Evolutionary conservation across 2,113 vertebrate genomes (phyloP).

Genomic region (Epinephelus moara): DNA sequence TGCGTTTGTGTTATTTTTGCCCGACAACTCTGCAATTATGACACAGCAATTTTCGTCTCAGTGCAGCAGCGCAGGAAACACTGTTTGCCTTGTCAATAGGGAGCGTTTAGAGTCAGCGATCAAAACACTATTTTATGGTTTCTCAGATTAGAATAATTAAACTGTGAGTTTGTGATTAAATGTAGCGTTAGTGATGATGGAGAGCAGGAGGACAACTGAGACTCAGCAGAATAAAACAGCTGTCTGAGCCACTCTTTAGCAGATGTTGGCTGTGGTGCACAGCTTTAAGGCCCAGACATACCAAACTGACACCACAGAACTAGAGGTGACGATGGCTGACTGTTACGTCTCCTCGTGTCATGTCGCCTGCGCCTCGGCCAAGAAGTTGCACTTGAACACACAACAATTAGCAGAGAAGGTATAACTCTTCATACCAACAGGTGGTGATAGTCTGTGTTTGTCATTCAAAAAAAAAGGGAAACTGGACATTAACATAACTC

Average conservation of each 20-base stretch:
- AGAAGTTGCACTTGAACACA: too few species aligned
- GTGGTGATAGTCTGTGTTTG: too few species aligned
- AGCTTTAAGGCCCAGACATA: too few species aligned
- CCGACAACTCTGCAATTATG: background rate
- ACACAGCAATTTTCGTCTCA: background rate
- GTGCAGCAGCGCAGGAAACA: background rate
- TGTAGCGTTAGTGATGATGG: background rate
- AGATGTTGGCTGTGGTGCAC: background rate
- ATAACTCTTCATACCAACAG: too few species aligned
- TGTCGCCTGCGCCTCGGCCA: too few species aligned
- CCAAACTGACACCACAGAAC: too few species aligned
- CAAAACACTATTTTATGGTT: background rate
- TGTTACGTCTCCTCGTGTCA: too few species aligned
- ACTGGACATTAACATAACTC: too few species aligned
- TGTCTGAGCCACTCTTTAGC: too few species aligned
- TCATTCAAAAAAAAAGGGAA: too few species aligned
- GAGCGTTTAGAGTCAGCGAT: background rate
- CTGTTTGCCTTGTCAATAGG: background rate
- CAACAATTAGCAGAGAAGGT: too few species aligned
- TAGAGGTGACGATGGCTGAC: too few species aligned
- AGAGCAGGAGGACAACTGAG: background rate
- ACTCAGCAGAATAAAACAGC: background rate
- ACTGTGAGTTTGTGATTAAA: background rate
- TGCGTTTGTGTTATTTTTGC: constrained; percentile 4
- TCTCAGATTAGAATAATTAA: background rate